These are phyloP conservation scores for Andricus quercusramuli DNA, from an alignment of 2,888 invertebrate species.

Conservation along the genomic window DNA sequence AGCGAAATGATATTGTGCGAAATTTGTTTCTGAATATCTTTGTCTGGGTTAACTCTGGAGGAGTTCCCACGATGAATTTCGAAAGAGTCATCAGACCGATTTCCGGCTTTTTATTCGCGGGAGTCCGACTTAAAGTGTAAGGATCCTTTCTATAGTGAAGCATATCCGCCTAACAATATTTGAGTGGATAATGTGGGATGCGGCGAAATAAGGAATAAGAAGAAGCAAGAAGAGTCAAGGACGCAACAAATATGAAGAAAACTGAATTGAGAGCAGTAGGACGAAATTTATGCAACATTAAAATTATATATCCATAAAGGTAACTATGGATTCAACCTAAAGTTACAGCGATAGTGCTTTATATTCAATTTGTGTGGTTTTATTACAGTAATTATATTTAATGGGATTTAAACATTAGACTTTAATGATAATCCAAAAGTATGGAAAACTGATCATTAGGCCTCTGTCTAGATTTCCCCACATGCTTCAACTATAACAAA, in stretches of 20 bases:
- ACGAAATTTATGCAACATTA: not conserved
- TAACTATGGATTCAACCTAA: not conserved
- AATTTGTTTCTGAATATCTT: not conserved
- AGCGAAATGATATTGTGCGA: too few species aligned
- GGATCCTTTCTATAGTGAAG: not conserved
- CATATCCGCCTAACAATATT: not conserved
- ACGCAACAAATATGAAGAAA: not conserved
- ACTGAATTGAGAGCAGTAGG: too few species aligned
- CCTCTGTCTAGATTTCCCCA: too few species aligned
- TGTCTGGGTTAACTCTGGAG: not conserved
- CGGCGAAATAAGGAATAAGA: not conserved
- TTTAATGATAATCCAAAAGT: too few species aligned
- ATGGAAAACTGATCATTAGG: too few species aligned
- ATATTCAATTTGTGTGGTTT: too few species aligned
- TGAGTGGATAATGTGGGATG: not conserved
- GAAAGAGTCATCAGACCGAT: slow-evolving; percentile 15
- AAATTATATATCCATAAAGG: not conserved
- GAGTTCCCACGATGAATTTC: slow-evolving; percentile 35
- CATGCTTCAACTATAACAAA: too few species aligned
- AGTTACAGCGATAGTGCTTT: too few species aligned
- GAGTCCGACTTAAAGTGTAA: not conserved
- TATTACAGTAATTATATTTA: too few species aligned
- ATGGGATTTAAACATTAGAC: too few species aligned
- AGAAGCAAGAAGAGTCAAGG: not conserved
- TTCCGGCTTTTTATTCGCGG: slow-evolving; percentile 32